Conservation (phyloP, 1,140 invertebrate genomes). For the Limonius californicus region DNA sequence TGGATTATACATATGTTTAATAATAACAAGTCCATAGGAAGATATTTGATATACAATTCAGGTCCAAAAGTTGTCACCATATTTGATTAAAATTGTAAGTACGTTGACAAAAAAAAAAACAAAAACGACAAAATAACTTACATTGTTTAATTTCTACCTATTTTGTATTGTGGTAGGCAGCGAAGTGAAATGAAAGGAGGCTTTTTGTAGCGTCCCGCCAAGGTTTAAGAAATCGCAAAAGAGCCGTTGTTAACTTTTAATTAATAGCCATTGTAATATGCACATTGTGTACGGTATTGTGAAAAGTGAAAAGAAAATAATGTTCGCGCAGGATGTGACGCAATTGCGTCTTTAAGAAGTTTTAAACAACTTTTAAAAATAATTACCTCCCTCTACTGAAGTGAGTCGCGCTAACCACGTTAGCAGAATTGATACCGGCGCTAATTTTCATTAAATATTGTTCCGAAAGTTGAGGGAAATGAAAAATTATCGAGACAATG, state of each 20-base stretch:
- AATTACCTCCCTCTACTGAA: slow-evolving; percentile 26
- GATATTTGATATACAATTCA: too few species aligned
- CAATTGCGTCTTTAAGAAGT: slow-evolving; percentile 15
- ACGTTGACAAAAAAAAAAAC: too few species aligned
- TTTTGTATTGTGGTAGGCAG: too few species aligned
- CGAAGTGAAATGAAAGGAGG: too few species aligned
- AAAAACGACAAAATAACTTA: too few species aligned
- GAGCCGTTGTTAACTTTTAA: not conserved
- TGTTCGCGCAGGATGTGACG: slow-evolving; percentile 1
- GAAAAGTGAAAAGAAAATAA: slow-evolving; percentile 4
- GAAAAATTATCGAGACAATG: slow-evolving; percentile 34
- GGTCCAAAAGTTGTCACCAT: too few species aligned
- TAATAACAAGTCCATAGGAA: too few species aligned
- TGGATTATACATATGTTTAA: too few species aligned
- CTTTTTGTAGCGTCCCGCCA: too few species aligned
- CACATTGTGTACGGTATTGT: not conserved
- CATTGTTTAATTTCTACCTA: too few species aligned
- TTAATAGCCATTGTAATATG: slow-evolving; percentile 1
- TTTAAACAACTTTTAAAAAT: slow-evolving; percentile 28
- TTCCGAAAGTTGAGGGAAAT: slow-evolving; percentile 24
- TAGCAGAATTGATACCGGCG: slow-evolving; percentile 30
- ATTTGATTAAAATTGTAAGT: too few species aligned
- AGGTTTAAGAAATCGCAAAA: not conserved
- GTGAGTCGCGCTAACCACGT: slow-evolving; percentile 26
- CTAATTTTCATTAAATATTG: slow-evolving; percentile 36